These are phyloP conservation scores for Eupithecia tripunctaria DNA, from an alignment of 2,888 invertebrate genomes.

Conservation along the genomic window DNA sequence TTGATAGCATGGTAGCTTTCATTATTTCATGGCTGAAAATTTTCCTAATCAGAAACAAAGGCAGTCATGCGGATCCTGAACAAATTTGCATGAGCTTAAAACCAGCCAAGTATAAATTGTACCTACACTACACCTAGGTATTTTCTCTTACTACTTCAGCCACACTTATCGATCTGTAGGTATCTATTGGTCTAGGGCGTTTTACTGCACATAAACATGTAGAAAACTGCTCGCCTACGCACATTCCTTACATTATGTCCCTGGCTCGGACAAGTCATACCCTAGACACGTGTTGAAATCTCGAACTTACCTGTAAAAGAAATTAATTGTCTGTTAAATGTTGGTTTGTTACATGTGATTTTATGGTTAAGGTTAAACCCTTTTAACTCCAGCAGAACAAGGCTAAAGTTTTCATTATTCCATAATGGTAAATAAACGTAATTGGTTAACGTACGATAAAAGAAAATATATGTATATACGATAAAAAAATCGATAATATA, in stretches of 20 bases:
- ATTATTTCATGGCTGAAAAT: background rate
- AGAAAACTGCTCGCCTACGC: conserved; percentile 55
- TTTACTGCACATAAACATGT: conserved; percentile 37
- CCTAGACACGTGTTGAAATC: conserved; percentile 51
- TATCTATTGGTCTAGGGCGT: conserved; percentile 19
- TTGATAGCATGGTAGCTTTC: too few relatives aligned
- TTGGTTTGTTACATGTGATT: background rate
- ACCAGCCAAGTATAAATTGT: background rate
- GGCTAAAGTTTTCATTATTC: background rate
- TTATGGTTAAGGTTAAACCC: background rate
- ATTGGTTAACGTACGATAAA: too few relatives aligned
- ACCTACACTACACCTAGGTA: background rate
- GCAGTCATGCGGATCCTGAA: background rate
- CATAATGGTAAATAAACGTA: too few relatives aligned
- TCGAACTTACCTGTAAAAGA: conserved; percentile 61
- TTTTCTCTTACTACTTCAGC: background rate
- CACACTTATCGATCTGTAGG: conserved; percentile 15
- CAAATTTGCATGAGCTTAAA: background rate
- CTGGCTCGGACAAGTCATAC: conserved; percentile 47
- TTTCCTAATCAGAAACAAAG: background rate
- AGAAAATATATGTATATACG: too few relatives aligned
- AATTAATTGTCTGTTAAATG: conserved; percentile 26
- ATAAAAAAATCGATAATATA: too few relatives aligned
- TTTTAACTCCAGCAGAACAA: background rate
- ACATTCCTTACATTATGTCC: conserved; percentile 52